Evolutionary conservation across 2,113 vertebrate species (phyloP), one percentile per base, ranked within the genome.

Genomic region (Vulpes ferrilata): DNA sequence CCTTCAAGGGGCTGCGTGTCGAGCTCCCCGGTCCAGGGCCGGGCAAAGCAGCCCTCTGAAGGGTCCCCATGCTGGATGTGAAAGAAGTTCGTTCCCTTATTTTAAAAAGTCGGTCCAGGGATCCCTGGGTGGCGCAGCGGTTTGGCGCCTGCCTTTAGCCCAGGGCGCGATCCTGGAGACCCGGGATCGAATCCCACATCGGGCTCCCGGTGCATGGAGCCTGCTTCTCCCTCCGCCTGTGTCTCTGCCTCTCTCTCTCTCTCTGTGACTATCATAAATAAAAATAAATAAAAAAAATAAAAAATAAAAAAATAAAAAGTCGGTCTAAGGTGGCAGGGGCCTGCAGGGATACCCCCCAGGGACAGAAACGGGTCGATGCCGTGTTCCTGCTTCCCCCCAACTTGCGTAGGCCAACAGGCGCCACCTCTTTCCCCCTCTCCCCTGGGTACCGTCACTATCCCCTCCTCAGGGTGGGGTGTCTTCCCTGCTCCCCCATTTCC

Each of bases 11-110:
- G n/a, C 12, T 7, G 7, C 3, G 1, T 53, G 60, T 51, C 13
- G 11, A 65, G 43, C 76, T 53, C 32, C 60, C 10, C 0, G 0
- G 8, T 32, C 19, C 19, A 7, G 43, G 62, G 27, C 43, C 48
- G 19, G 32, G 32, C 48, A 65, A 51, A 30, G 16, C 1, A 5
- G 48, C 4, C 59, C 43, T 90, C 48, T 35, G 73, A 78, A 53
- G 51, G 53, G 88, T 7, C 16, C 59, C 22, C 60, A 6, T 32
- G 35, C 48, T 27, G 62, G 3, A 22, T 30, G 32, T 0, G 5
- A 80, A 51, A 51, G n/a, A 73, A 27, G 27, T 20, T 25, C 76
- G 22, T 23, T 13, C 65, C 43, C 32, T 0, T 19, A 38, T 7
- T 55, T 35, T 67, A 17, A 65, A 53, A 48, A 11, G 0, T 25